Base-by-base conservation (phyloP, 2,113 vertebrate species). In the Mandrillus leucophaeus region DNA sequence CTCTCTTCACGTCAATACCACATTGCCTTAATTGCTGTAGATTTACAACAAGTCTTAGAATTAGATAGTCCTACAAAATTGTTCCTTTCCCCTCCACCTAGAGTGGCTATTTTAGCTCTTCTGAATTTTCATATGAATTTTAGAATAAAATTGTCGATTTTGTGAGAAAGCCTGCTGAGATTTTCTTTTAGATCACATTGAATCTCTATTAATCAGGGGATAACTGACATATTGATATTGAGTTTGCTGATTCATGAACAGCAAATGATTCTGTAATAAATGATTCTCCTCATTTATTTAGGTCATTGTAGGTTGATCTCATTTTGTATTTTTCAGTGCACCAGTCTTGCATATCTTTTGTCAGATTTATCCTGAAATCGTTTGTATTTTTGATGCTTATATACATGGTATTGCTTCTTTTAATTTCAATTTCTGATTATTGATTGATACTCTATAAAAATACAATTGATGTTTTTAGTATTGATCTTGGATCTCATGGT, bases 41-140 rank as follows among this genome's bases (percentile, higher is more conserved):
- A 50, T 87, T 90, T 90, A 25, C 48, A 91, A 32, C 43, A 85
- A 68, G 32, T 50, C 76, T 66, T 96, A 38, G 61, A 88, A 32
- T 95, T 90, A 93, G 17, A 6, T 84, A 11, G 32, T 86, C 43
- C 48, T 93, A 22, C 1, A 35, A n/a, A 94, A 75, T 35, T 70
- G 10, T n/a, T 92, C 3, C 75, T 64, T 78, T 7, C 5, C 43
- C 32, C 57, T 18, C 48, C 13, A 64, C 25, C 43, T 17, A 81
- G 70, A 45, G 48, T 61, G 35, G 12, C 16, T 92, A 43, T 50
- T 66, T 88, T 81, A 88, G 38, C 8, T n/a, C 9, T 75, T 90
- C 68, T 93, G 11, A 73, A 78, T 93, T 90, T 95, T 96, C 64
- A 90, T 50, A 50, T 66, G 59, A 61, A 93, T 92, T 64, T 95